These are phyloP conservation scores for Lontra canadensis DNA, from an alignment of 2,113 vertebrate species.

Conservation along the genomic window DNA sequence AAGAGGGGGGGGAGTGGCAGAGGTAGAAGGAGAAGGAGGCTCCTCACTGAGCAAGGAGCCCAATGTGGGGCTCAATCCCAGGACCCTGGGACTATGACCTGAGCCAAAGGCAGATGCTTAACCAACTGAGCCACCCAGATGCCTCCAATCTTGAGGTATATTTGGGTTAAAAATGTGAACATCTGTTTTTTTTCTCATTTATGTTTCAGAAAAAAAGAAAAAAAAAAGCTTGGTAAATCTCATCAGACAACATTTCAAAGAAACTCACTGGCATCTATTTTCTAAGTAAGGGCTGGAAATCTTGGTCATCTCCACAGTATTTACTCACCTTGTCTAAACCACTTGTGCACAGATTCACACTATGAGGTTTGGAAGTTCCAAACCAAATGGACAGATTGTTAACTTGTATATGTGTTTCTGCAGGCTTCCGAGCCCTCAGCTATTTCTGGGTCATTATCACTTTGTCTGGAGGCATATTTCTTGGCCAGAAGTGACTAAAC, in stretches of 20 bases:
- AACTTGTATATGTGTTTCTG: not conserved
- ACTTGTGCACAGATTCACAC: not conserved
- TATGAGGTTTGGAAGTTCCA: not conserved
- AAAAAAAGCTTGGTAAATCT: not conserved
- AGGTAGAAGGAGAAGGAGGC: not conserved
- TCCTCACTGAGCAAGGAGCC: not conserved
- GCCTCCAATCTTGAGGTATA: not conserved
- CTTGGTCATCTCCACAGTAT: not conserved
- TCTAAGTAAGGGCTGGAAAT: not conserved
- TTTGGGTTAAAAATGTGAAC: not conserved
- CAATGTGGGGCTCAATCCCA: not conserved
- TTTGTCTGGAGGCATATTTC: not conserved
- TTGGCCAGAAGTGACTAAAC: not conserved
- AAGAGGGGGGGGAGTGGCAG: not conserved
- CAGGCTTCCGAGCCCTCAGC: not conserved
- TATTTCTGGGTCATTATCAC: not conserved
- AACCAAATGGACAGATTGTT: not conserved
- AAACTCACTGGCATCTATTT: not conserved
- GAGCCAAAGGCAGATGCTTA: not conserved
- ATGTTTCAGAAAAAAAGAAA: not conserved
- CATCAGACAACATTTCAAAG: not conserved
- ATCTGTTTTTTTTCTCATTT: not conserved
- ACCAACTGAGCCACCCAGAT: not conserved
- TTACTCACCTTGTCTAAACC: not conserved
- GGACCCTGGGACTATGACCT: not conserved